Percentiles rank a stretch among this genome's conserved stretches.
Conservation (phyloP, 23 tunicate genomes). For the Clavelina lepadiformis region DNA sequence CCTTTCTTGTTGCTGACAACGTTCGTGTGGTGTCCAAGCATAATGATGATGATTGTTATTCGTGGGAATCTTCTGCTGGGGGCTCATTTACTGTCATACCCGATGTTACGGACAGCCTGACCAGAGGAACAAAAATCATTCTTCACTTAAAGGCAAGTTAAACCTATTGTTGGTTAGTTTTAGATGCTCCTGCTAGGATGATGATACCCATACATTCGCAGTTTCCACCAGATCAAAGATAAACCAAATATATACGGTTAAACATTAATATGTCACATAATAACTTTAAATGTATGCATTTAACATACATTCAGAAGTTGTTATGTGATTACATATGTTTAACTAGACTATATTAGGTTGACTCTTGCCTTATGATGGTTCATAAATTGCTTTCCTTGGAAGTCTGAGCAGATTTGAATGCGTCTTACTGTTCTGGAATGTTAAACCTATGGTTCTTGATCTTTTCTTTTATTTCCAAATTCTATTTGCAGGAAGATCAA, state of each 20-base stretch:
- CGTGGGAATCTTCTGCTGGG: slow-evolving; percentile 97
- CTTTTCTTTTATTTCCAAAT: not conserved
- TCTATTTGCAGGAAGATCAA: slow-evolving; percentile 79
- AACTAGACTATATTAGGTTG: slow-evolving; percentile 14
- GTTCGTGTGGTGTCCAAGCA: slow-evolving; percentile 85
- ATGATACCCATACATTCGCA: slow-evolving; percentile 75
- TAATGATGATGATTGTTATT: slow-evolving; percentile 88
- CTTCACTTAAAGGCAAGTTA: slow-evolving; percentile 58
- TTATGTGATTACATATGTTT: too few relatives aligned
- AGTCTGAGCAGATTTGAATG: slow-evolving; percentile 33
- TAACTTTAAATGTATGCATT: too few relatives aligned
- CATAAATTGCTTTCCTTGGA: slow-evolving; percentile 61
- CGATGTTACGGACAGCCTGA: slow-evolving; percentile 22
- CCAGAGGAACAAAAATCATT: slow-evolving; percentile 84
- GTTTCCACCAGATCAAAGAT: slow-evolving; percentile 69
- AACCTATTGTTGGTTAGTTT: not conserved
- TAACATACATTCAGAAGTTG: too few relatives aligned
- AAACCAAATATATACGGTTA: not conserved
- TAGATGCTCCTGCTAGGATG: slow-evolving; percentile 42
- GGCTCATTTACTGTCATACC: slow-evolving; percentile 70
- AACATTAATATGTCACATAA: too few relatives aligned
- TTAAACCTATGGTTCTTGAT: too few relatives aligned
- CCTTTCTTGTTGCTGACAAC: slow-evolving; percentile 91
- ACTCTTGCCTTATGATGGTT: slow-evolving; percentile 49
- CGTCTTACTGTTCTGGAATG: too few relatives aligned